These are phyloP conservation scores for Cordilura impudica DNA, from an alignment of 2,888 invertebrate species.

Conservation along the genomic window DNA sequence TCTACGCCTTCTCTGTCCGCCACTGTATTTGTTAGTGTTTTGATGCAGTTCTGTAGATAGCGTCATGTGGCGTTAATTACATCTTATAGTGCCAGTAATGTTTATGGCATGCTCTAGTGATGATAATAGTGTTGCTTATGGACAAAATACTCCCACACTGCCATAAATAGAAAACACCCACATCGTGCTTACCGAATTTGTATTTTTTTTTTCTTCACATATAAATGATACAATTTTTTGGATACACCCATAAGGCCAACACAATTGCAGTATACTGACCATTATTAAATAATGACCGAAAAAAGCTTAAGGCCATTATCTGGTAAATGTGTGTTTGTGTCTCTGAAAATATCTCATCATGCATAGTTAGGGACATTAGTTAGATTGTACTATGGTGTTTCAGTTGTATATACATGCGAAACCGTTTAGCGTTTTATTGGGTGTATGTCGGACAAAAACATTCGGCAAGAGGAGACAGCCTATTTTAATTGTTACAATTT, in stretches of 20 bases:
- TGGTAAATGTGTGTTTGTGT: neutral
- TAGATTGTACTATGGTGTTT: no score
- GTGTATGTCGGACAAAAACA: no score
- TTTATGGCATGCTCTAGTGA: neutral
- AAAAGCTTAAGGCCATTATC: constrained; percentile 2
- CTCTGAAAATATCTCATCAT: neutral
- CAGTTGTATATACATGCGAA: no score
- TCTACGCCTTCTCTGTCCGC: constrained; percentile 22
- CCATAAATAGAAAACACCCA: constrained; percentile 8
- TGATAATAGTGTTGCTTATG: neutral
- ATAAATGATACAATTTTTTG: no score
- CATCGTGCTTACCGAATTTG: neutral
- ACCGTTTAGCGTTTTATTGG: no score
- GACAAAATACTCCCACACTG: neutral
- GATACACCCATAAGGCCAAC: neutral
- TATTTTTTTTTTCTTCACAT: neutral
- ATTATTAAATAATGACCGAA: constrained; percentile 2
- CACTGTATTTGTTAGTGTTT: constrained; percentile 38
- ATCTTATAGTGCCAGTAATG: constrained; percentile 24
- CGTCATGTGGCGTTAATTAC: constrained; percentile 56
- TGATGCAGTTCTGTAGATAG: constrained; percentile 39
- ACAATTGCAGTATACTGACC: neutral
- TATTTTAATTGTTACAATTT: no score
- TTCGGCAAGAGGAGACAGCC: no score
- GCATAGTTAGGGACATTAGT: no score